Evolutionary conservation across 2,797 vertebrate genomes (phyloP).

Genomic region (Anguilla megastoma): DNA sequence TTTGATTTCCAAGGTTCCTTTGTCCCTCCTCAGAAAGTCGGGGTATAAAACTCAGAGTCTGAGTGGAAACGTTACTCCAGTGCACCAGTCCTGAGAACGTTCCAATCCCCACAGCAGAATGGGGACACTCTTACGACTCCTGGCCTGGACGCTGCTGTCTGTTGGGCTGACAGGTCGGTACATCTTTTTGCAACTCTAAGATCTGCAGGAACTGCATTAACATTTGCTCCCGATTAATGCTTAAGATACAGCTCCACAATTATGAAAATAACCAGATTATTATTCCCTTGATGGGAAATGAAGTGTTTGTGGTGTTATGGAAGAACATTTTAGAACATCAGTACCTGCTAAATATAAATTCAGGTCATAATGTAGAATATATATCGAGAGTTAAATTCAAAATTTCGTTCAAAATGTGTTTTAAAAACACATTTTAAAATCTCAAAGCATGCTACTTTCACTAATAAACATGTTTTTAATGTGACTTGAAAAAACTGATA

Average conservation of each 20-base stretch:
- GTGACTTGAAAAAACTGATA: neutral
- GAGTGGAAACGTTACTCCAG: slow-evolving; percentile 41
- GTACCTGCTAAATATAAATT: too few species aligned
- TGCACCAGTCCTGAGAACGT: slow-evolving; percentile 42
- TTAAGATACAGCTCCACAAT: neutral
- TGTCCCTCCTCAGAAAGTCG: slow-evolving; percentile 36
- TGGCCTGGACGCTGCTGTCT: slow-evolving; percentile 57
- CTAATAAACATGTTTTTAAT: neutral
- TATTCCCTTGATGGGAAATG: neutral
- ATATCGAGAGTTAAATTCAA: too few species aligned
- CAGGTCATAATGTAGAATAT: too few species aligned
- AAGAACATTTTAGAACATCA: too few species aligned
- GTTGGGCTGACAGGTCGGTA: slow-evolving; percentile 56
- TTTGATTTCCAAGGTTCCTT: slow-evolving; percentile 21
- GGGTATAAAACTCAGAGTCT: slow-evolving; percentile 59
- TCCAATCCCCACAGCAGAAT: slow-evolving; percentile 48
- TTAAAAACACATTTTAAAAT: neutral
- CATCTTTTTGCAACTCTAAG: neutral
- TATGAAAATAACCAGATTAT: neutral
- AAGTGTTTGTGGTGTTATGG: neutral
- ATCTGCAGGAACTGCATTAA: too few species aligned
- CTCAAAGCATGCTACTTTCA: neutral
- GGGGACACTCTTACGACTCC: slow-evolving; percentile 51
- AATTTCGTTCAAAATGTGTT: neutral
- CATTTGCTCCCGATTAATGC: too few species aligned